Base-by-base conservation (phyloP, 1,140 invertebrate genomes). In the Magallana angulata region DNA sequence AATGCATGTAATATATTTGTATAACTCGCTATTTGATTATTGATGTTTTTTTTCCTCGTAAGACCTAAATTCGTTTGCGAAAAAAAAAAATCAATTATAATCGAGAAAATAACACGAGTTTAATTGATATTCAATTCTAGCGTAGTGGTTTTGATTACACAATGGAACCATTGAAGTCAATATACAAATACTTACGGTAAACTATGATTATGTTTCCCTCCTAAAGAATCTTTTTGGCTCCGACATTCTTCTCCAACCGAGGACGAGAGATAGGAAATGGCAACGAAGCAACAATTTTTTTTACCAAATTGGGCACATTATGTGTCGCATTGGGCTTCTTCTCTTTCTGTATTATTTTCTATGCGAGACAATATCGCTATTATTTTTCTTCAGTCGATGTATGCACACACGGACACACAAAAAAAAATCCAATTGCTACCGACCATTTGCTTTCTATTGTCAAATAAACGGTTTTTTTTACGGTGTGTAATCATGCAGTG, bases 1-100 rank as follows among this genome's bases (percentile, higher is more conserved):
- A 76, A 76, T 76, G 68, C 68, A 76, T 76, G 68, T 76, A 36
- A 76, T 30, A 30, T 36, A 76, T 76, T 76, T 76, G 68, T 30
- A 76, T 48, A 76, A 30, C 68, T 36, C 24, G 24, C 24, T 76
- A 30, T 76, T 76, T 76, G 68, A 30, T 76, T 76, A 76, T 76
- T 76, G 68, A 76, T 12, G 68, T 76, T 76, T 76, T 76, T 48
- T 48, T 48, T 48, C 36, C 68, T 30, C 24, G 68, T 12, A 12
- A 76, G 68, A 76, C 68, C 24, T 76, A 16, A 11, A 71, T 71
- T 71, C 64, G 18, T 30, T 71, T 71, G 64, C 36, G 36, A 0
- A 48, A 48, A 48, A 71, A 71, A 76, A 30, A 76, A 68, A 76
- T 76, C 68, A 76, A 76, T 76, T 76, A 48, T 48, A 76, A 30